Evolutionary conservation across 2,113 vertebrate genomes (phyloP), one percentile per base, ranked within the genome.

Genomic region (Azemiops feae): DNA sequence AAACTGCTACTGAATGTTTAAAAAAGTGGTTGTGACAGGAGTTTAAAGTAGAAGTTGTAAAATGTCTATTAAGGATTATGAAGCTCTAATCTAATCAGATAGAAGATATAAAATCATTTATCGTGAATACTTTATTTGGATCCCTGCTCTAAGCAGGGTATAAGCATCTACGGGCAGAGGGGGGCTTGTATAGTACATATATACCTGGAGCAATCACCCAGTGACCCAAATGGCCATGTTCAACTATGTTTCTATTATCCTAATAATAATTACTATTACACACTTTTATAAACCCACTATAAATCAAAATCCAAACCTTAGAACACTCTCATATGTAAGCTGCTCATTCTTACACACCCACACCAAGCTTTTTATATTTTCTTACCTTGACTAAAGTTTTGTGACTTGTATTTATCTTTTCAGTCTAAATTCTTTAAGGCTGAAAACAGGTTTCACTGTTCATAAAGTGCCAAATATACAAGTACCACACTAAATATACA

Each of bases 361-460:
- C 16, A 14, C 39, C 27, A 50, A 30, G 57, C 6, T 89, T 81
- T 57, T 57, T 0, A 0, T 16, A 89, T 53, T 27, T 89, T 94
- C 69, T 94, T 95, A 87, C 69, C 52, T 89, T 39, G 92, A 81
- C 25, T 91, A 43, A 1, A 4, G 92, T 88, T 91, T 50, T 85
- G 58, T 50, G 52, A 85, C 91, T 89, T 30, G 2, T 89, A 39
- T 94, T 58, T 47, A 53, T 91, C 92, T 91, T 20, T 1, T 89
- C 50, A 93, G 53, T 39, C 88, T 92, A 60, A 88, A 89, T 45
- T 87, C 43, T 96, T 85, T 23, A 0, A 25, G 91, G 91, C 50
- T 91, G 25, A 0, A 9, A 57, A 85, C 1, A n/a, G 10, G 85
- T 45, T 20, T 93, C 8, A 0, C 1, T 60, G 11, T 90, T 93